Percentiles rank a stretch among this genome's conserved stretches.
phyloP scores from a whole-genome alignment of 2,113 vertebrate species.

The Bettongia penicillata region DNA sequence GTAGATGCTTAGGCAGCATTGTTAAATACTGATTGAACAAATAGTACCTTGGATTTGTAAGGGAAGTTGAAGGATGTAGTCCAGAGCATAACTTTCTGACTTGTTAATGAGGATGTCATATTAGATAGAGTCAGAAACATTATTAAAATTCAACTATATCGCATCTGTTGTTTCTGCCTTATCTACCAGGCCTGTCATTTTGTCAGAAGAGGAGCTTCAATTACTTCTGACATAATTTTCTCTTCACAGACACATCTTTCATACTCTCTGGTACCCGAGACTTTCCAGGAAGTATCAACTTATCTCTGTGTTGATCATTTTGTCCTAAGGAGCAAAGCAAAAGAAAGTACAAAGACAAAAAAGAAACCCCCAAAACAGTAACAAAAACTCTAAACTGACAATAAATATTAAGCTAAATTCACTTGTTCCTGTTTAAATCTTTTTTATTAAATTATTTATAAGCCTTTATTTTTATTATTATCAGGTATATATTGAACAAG shows the following conservation, averaged over 20 bases:
- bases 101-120: no score
- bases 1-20: no score
- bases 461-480: background rate
- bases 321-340: background rate
- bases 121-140: no score
- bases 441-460: background rate
- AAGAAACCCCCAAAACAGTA: background rate
- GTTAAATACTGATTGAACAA: no score
- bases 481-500: no score
- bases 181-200: no score
- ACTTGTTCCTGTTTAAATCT: background rate
- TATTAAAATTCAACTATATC: no score
- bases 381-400: background rate
- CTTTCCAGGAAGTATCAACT: background rate
- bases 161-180: no score
- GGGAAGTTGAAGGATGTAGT: no score
- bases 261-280: background rate
- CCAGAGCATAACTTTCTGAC: no score
- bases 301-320: background rate
- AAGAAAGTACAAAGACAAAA: background rate
- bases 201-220: background rate
- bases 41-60: no score
- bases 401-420: background rate
- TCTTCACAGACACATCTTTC: background rate
- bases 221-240: background rate